phyloP scores from a whole-genome alignment of 2,113 vertebrate species.

The Merops nubicus region DNA sequence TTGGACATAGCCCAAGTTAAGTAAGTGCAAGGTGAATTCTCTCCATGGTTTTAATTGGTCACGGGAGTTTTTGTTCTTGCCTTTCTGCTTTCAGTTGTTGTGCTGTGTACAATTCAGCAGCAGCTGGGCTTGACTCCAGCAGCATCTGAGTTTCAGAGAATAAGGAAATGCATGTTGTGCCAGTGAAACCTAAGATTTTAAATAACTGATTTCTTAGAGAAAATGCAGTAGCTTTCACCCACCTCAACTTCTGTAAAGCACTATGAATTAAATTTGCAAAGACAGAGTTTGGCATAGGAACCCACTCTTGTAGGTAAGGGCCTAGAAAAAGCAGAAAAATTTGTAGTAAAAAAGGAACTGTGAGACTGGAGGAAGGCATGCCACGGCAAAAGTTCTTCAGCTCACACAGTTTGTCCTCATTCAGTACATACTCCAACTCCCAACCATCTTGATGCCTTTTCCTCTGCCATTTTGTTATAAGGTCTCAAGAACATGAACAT shows the following conservation, averaged over 20 bases:
- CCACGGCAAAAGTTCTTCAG: neutral
- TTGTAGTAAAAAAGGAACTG: neutral
- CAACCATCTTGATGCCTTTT: neutral
- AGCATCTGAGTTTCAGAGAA: neutral
- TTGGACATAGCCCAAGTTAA: neutral
- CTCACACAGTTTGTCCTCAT: neutral
- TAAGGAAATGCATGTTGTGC: neutral
- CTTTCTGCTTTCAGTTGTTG: neutral
- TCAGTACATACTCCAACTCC: neutral
- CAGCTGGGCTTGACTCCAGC: neutral
- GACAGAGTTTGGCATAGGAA: neutral
- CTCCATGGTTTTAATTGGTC: neutral
- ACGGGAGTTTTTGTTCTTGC: neutral
- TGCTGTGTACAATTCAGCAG: neutral
- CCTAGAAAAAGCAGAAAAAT: neutral
- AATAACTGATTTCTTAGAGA: neutral
- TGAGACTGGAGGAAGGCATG: neutral
- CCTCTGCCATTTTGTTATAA: neutral
- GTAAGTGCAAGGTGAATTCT: neutral
- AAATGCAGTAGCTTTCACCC: neutral
- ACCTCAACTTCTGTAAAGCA: neutral
- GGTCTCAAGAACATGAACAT: neutral
- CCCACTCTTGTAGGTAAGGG: neutral
- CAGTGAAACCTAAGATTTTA: neutral
- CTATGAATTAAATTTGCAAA: neutral